Conservation (phyloP, 2,113 vertebrate genomes). For the Serinus canaria region DNA sequence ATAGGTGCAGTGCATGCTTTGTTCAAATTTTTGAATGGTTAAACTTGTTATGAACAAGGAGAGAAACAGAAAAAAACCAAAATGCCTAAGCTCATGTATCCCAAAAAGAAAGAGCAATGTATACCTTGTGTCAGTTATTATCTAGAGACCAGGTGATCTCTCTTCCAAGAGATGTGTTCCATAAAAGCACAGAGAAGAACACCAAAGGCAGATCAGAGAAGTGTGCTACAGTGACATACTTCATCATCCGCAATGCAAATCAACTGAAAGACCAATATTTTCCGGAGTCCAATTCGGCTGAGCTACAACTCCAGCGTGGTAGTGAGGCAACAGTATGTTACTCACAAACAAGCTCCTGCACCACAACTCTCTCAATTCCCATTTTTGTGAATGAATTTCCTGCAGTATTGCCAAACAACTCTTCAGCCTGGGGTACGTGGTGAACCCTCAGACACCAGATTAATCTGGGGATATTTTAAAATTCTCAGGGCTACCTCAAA, state of each 20-base stretch:
- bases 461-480: background rate
- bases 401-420: background rate
- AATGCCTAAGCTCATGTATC: background rate
- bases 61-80: background rate
- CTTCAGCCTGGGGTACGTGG: background rate
- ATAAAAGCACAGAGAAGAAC: constrained; percentile 35
- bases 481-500: background rate
- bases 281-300: background rate
- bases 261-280: constrained; percentile 1
- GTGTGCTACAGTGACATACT: background rate
- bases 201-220: constrained; percentile 39
- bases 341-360: background rate
- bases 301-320: background rate
- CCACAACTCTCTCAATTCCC: background rate
- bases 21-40: background rate
- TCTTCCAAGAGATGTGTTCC: constrained; percentile 9
- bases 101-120: background rate
- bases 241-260: constrained; percentile 42
- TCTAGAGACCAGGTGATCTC: constrained; percentile 33
- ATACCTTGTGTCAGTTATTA: constrained; percentile 15
- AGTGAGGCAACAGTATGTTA: background rate
- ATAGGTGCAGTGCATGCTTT: background rate
- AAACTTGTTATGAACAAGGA: background rate
- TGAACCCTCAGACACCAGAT: background rate
- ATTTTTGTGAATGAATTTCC: constrained; percentile 7